Evolutionary conservation across 2,113 vertebrate genomes (phyloP), one percentile per base, ranked within the genome.

Genomic region (Gallinago paraguaiae): DNA sequence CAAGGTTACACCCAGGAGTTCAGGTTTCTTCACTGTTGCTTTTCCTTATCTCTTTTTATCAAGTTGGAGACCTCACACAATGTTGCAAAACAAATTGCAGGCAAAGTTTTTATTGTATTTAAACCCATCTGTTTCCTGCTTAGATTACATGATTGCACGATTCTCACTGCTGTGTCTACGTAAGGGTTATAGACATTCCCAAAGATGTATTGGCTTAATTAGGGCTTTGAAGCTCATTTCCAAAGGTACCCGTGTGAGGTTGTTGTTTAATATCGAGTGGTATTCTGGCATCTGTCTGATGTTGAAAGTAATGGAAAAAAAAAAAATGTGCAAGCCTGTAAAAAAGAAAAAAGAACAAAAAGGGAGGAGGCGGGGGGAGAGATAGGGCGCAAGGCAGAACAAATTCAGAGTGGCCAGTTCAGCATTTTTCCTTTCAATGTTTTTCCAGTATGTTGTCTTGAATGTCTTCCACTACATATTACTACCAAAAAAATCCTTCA

Each of bases 41-140:
- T 11, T 30, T 86, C 48, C 17, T 30, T 65, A 10, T 46, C 85
- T 84, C 54, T 80, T 70, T 61, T 70, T 61, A 74, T 92, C 23
- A 64, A 86, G 71, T 68, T 92, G 56, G 43, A 90, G 88, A 92
- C 68, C 71, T 96, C 6, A 2, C 17, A 35, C 39, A 27, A n/a
- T 83, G 80, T 86, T 90, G 43, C 60, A 93, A 96, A 94, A 93
- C 56, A 57, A 94, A 93, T 81, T 86, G 39, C 43, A 75, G 5
- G 2, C 17, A 6, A 56, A 81, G 76, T 75, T 86, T 86, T 86
- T 79, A 48, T 96, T 96, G 94, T 91, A 76, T 92, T 94, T 86
- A 90, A 88, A 69, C 86, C 93, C 86, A 92, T 96, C 92, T 96
- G 90, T 86, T 96, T 90, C 51, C 76, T 94, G 51, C 39, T 94